These are phyloP conservation scores for Nomada fabriciana DNA, from an alignment of 2,888 invertebrate species.

Conservation along the genomic window DNA sequence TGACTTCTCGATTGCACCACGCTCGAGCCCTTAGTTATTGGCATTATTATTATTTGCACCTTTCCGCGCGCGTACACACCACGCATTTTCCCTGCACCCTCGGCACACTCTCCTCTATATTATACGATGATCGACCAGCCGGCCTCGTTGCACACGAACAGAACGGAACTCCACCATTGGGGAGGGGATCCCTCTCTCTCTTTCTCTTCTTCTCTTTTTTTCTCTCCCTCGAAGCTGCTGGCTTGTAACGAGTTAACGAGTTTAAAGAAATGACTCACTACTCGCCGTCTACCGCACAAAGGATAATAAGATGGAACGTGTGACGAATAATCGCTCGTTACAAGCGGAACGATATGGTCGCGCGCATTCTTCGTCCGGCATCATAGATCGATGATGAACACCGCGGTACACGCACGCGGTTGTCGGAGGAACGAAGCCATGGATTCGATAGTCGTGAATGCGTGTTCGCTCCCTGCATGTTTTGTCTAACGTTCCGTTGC, in stretches of 20 bases:
- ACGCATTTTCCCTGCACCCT: conserved; percentile 23
- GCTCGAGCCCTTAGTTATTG: conserved; percentile 65
- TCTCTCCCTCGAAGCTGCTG: conserved; percentile 51
- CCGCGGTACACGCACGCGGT: conserved; percentile 27
- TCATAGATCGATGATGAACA: conserved; percentile 55
- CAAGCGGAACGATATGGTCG: conserved; percentile 50
- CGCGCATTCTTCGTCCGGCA: conserved; percentile 44
- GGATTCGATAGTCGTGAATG: conserved; percentile 45
- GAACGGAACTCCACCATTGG: conserved; percentile 20
- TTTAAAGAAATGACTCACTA: conserved; percentile 71
- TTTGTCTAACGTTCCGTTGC: conserved; percentile 46
- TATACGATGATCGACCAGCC: conserved; percentile 66
- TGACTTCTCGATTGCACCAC: conserved; percentile 66
- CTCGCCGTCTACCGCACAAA: conserved; percentile 42
- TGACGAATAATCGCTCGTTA: conserved; percentile 65
- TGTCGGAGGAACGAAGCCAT: conserved; percentile 26
- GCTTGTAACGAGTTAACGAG: conserved; percentile 70
- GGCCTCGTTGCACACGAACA: conserved; percentile 59
- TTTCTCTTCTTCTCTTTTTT: neutral
- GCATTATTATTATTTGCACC: conserved; percentile 73
- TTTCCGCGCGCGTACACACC: conserved; percentile 62
- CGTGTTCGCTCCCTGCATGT: conserved; percentile 33
- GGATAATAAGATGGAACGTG: conserved; percentile 66
- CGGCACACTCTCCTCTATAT: conserved; percentile 14
- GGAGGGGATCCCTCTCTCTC: neutral